These are phyloP conservation scores for Napeogenes sylphis DNA, from an alignment of 2,888 invertebrate species.

Conservation along the genomic window DNA sequence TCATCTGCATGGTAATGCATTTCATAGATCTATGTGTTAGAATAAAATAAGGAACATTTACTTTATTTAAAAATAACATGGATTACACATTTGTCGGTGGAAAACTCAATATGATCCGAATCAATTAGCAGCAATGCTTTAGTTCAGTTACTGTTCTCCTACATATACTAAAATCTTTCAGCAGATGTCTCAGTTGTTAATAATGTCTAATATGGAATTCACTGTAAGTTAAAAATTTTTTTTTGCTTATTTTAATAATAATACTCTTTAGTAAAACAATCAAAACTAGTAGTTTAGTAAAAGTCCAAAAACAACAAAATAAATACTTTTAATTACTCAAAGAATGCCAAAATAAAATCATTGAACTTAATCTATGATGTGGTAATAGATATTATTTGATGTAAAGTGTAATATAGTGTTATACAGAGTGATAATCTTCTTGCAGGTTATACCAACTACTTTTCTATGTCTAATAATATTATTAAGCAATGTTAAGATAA, in stretches of 20 bases:
- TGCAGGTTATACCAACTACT: constrained; percentile 15
- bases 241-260: neutral
- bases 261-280: too few species aligned
- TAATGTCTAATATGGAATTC: constrained; percentile 20
- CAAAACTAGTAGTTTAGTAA: too few species aligned
- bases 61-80: too few species aligned
- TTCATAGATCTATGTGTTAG: too few species aligned
- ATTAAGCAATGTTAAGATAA: neutral
- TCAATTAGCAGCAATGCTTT: constrained; percentile 25
- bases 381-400: neutral
- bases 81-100: constrained; percentile 5
- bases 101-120: constrained; percentile 17
- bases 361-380: too few species aligned
- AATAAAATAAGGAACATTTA: too few species aligned
- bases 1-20: too few species aligned
- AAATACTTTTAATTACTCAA: too few species aligned
- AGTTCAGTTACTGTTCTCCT: constrained; percentile 2
- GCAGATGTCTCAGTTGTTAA: constrained; percentile 14
- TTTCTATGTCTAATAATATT: neutral
- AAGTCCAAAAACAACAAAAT: too few species aligned
- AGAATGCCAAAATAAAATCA: too few species aligned
- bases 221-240: constrained; percentile 17
- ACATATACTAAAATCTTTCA: constrained; percentile 12
- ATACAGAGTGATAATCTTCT: neutral
- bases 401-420: neutral